These are phyloP conservation scores for Rhingia campestris DNA, from an alignment of 2,888 invertebrate species.

Conservation along the genomic window DNA sequence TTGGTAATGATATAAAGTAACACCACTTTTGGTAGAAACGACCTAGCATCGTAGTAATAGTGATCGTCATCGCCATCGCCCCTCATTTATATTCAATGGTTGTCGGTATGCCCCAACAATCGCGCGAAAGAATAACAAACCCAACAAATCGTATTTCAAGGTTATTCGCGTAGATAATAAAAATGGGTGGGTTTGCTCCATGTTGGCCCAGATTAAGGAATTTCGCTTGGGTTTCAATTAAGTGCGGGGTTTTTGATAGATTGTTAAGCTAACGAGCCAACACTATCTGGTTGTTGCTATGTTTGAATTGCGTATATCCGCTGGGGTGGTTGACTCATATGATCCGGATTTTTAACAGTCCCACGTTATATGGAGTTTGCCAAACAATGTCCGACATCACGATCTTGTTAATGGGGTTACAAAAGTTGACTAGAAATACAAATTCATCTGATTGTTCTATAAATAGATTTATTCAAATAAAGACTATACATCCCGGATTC, in stretches of 20 bases:
- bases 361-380: slow-evolving; percentile 11
- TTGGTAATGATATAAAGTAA: not conserved
- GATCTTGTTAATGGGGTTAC: slow-evolving; percentile 17
- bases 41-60: slow-evolving; percentile 6
- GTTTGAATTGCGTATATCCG: slow-evolving; percentile 6
- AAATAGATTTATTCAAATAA: slow-evolving; percentile 26
- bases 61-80: slow-evolving; percentile 27
- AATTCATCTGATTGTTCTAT: slow-evolving; percentile 7
- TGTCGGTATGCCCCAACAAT: slow-evolving; percentile 11
- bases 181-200: slow-evolving; percentile 15
- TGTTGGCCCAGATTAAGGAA: slow-evolving; percentile 30
- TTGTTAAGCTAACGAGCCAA: not conserved
- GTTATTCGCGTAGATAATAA: slow-evolving; percentile 21
- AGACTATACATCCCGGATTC: slow-evolving; percentile 46
- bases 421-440: not conserved
- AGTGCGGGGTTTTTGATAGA: not conserved
- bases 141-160: slow-evolving; percentile 39
- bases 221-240: slow-evolving; percentile 24
- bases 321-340: slow-evolving; percentile 53
- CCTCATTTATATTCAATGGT: slow-evolving; percentile 36
- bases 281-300: not conserved
- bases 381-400: slow-evolving; percentile 42
- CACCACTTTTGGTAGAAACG: slow-evolving; percentile 13
- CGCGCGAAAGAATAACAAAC: slow-evolving; percentile 16
- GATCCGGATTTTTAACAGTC: slow-evolving; percentile 34